Evolutionary conservation across 30 jellyfish, hydroid and myxozoan genomes (phyloP).

Genomic region (Cassiopea xamachana): DNA sequence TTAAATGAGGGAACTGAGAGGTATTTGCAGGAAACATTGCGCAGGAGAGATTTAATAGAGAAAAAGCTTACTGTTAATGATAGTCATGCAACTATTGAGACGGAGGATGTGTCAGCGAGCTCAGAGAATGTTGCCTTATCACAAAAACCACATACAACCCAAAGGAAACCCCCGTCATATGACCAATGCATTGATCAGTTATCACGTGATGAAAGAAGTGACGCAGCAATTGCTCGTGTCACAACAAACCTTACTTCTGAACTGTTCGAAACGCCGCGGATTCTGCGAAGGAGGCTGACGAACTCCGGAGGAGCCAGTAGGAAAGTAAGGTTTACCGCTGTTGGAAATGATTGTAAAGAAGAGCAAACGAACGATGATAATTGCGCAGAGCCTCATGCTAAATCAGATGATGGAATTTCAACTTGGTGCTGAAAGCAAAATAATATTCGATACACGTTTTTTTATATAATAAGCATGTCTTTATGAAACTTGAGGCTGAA

Average conservation of each 20-base stretch:
- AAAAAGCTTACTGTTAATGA: neutral
- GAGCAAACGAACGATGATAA: neutral
- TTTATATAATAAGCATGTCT: neutral
- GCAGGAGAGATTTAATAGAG: neutral
- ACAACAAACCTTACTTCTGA: conserved; percentile 10
- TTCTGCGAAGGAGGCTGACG: conserved; percentile 60
- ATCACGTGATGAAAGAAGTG: conserved; percentile 10
- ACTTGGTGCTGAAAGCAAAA: conserved; percentile 61
- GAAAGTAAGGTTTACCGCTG: conserved; percentile 20
- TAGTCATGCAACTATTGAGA: neutral
- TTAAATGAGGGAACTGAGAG: neutral
- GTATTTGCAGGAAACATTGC: neutral
- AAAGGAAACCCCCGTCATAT: conserved; percentile 37
- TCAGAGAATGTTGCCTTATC: neutral
- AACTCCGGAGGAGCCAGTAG: conserved; percentile 55
- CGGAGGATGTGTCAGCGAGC: neutral
- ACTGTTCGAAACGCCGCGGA: conserved; percentile 60
- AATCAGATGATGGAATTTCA: conserved; percentile 23
- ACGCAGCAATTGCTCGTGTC: conserved; percentile 12
- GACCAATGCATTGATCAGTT: conserved; percentile 22
- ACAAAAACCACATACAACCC: neutral
- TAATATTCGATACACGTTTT: neutral
- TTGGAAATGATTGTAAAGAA: neutral
- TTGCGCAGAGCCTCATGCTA: neutral
- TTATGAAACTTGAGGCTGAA: neutral